Base-by-base conservation (phyloP, 2,797 vertebrate genomes). In the Chanos chanos region DNA sequence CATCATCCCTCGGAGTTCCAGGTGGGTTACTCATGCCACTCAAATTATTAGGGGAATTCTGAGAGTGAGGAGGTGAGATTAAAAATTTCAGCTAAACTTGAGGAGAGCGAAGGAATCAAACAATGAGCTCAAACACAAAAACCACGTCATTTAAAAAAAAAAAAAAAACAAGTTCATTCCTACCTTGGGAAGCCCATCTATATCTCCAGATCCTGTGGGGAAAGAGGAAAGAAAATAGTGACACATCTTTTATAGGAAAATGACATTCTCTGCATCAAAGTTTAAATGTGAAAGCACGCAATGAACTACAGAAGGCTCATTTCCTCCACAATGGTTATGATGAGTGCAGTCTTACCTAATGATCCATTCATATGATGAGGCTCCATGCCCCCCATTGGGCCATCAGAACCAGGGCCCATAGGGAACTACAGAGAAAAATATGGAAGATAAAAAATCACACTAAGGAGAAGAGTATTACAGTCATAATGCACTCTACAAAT, bases 31-130 rank as follows among this genome's bases (percentile, higher is more conserved):
- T 98, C 92, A 99, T 95, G 89, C 94, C 94, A 92, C 97, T 98
- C 93, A 98, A 94, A 89, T 98, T 98, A 92, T 98, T 99, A 83
- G 97, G 97, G 84, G 97, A 99, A 87, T 98, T 99, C 97, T 98
- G 81, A 0, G 1, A 59, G 33, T 76, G 8, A 8, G 36, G 41
- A 59, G 28, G 21, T 52, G 4, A 39, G 12, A 56, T 6, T 7
- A 15, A 7, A 15, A 7, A 33, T n/a, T n/a, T n/a, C n/a, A n/a
- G n/a, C n/a, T n/a, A n/a, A n/a, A n/a, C n/a, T n/a, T n/a, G n/a
- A n/a, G n/a, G n/a, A n/a, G n/a, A n/a, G n/a, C n/a, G n/a, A n/a
- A n/a, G n/a, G n/a, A n/a, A n/a, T n/a, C n/a, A n/a, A n/a, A n/a
- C n/a, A n/a, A n/a, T n/a, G n/a, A n/a, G n/a, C n/a, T n/a, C n/a